These are phyloP conservation scores for Lepidocyrtoides sp. DNA, from an alignment of 2,888 invertebrate genomes.

Conservation along the genomic window DNA sequence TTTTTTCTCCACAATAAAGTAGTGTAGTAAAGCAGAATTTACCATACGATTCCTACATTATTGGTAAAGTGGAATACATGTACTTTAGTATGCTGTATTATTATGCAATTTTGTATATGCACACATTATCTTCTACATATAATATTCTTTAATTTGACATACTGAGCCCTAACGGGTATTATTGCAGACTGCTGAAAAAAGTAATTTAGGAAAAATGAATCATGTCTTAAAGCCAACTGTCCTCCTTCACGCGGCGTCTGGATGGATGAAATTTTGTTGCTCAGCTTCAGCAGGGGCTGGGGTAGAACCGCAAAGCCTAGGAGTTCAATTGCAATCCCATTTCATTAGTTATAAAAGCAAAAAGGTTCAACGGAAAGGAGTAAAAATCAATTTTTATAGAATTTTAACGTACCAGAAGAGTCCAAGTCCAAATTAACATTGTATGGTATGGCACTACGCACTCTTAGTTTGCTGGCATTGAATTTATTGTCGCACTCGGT, in stretches of 20 bases:
- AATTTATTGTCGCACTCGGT: slow-evolving; percentile 66
- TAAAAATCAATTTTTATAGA: not conserved
- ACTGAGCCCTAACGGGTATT: slow-evolving; percentile 81
- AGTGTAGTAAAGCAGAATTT: slow-evolving; percentile 82
- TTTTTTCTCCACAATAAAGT: slow-evolving; percentile 82
- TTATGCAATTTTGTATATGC: no score
- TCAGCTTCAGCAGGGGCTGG: slow-evolving; percentile 32
- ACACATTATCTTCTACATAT: no score
- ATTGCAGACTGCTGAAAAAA: slow-evolving; percentile 81
- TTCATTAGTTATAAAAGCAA: not conserved
- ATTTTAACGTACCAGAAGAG: slow-evolving; percentile 26
- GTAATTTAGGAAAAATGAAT: slow-evolving; percentile 72
- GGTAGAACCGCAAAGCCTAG: slow-evolving; percentile 41
- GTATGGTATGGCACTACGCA: slow-evolving; percentile 69
- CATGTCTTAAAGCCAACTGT: slow-evolving; percentile 24
- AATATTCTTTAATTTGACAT: slow-evolving; percentile 30
- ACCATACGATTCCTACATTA: slow-evolving; percentile 81
- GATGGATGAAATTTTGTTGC: not conserved
- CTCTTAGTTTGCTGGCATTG: slow-evolving; percentile 77
- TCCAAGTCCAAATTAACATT: slow-evolving; percentile 52
- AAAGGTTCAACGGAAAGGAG: no score
- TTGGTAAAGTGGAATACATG: no score
- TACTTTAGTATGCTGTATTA: no score
- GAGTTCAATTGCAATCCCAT: not conserved
- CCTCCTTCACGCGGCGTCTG: not conserved